Base-by-base conservation (phyloP, 2,113 vertebrate genomes). In the Oncorhynchus kisutch region DNA sequence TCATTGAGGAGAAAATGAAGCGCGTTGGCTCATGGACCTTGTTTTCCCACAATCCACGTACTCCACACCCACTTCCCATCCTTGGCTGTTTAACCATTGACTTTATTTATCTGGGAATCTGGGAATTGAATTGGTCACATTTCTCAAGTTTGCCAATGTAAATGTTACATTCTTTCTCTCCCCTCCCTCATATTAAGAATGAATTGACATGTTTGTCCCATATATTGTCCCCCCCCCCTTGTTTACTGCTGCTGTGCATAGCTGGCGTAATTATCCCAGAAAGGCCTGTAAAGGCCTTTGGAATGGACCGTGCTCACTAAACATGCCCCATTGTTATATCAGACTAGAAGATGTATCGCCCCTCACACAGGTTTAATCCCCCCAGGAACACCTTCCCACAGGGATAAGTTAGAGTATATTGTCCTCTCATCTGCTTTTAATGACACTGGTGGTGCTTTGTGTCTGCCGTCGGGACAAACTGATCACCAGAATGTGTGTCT, bases 291-390 rank as follows among this genome's bases (percentile, higher is more conserved):
- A 87, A 87, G 11, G 39, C 88, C 85, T 86, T 86, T 83, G 39
- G 39, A 9, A 71, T 82, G 83, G 85, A 83, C 87, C 72, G 14
- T 77, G 78, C 87, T 92, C 88, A 89, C 91, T 90, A 87, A 86
- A 79, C 78, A 82, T 81, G 69, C 82, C 86, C 84, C 67, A 71
- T 82, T 90, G 83, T 83, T 87, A 86, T 86, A 84, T 84, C 67
- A 84, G 76, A 75, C 39, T 45, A 12, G 39, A 45, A 45, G 39
- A 45, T 45, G 9, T 45, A 12, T 45, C 9, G 39, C 39, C 68
- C 71, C 48, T 80, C 71, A n/a, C 62, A 66, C 77, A 6, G n/a
- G 59, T 62, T 22, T 62, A 62, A 62, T 62, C 59, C 68, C 12
- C 68, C 13, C 20, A 24, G 8, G 9, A 5, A 49, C 68, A 85